phyloP scores from a whole-genome alignment of 2,888 invertebrate species.

The Athalia circularis region DNA sequence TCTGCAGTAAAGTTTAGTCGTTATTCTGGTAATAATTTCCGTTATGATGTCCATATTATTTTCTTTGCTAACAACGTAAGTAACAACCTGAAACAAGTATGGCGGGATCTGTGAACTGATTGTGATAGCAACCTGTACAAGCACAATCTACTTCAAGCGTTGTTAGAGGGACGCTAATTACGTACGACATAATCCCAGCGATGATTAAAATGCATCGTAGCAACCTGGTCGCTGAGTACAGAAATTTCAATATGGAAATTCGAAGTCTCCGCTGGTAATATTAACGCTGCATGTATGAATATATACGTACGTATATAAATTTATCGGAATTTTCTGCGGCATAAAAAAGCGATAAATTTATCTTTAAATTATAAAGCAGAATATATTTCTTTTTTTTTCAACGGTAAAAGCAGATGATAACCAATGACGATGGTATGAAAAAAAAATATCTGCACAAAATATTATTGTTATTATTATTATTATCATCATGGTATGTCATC shows the following conservation, averaged over 20 bases:
- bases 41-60: too few relatives aligned
- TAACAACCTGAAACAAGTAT: not conserved
- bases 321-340: not conserved
- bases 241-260: conserved; percentile 19
- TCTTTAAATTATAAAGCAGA: not conserved
- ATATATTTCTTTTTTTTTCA: too few relatives aligned
- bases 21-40: too few relatives aligned
- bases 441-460: too few relatives aligned
- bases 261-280: not conserved
- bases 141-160: not conserved
- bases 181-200: conserved; percentile 4
- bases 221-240: conserved; percentile 3
- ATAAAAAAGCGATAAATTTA: conserved; percentile 2
- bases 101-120: not conserved
- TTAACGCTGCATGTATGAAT: not conserved
- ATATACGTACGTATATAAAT: not conserved
- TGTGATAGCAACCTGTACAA: conserved; percentile 5
- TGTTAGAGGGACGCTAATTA: conserved; percentile 24
- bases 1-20: too few relatives aligned
- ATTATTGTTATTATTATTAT: too few relatives aligned
- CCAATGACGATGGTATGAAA: too few relatives aligned
- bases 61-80: not conserved
- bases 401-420: too few relatives aligned
- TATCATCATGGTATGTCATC: not conserved
- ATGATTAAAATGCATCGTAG: conserved; percentile 24